Evolutionary conservation across 2,113 vertebrate species (phyloP).

Genomic region (Engystomops pustulosus): DNA sequence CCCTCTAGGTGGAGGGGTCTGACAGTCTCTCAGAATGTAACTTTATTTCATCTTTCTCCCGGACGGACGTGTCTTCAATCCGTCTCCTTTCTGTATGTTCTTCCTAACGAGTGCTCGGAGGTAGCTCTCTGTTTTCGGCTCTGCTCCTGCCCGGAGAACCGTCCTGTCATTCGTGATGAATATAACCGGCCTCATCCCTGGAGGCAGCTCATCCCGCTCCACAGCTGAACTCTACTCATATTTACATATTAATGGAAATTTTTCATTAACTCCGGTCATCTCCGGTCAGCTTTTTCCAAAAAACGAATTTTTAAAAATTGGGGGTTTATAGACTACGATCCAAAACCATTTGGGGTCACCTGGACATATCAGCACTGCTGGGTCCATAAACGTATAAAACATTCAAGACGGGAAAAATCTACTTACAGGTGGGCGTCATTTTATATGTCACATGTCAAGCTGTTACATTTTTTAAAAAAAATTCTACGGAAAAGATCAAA

Average conservation of each 20-base stretch:
- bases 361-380: too few species aligned
- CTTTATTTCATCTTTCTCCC: slow-evolving; percentile 6
- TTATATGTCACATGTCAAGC: too few species aligned
- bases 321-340: too few species aligned
- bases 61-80: not conserved
- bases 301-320: too few species aligned
- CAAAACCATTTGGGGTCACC: too few species aligned
- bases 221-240: not conserved
- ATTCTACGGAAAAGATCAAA: too few species aligned
- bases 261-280: not conserved
- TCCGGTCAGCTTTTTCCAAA: not conserved
- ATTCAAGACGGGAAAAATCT: too few species aligned
- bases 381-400: too few species aligned
- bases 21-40: slow-evolving; percentile 7
- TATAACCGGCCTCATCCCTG: not conserved
- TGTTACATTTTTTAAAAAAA: too few species aligned
- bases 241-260: not conserved
- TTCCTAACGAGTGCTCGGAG: slow-evolving; percentile 30
- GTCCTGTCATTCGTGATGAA: slow-evolving; percentile 45
- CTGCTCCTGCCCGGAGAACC: not conserved
- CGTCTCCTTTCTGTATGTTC: slow-evolving; percentile 27
- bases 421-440: too few species aligned
- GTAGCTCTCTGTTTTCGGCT: not conserved
- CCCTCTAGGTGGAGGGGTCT: slow-evolving; percentile 24
- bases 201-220: not conserved